phyloP scores from a whole-genome alignment of 92 coral and sea anemone species.

The Siderastrea radians region DNA sequence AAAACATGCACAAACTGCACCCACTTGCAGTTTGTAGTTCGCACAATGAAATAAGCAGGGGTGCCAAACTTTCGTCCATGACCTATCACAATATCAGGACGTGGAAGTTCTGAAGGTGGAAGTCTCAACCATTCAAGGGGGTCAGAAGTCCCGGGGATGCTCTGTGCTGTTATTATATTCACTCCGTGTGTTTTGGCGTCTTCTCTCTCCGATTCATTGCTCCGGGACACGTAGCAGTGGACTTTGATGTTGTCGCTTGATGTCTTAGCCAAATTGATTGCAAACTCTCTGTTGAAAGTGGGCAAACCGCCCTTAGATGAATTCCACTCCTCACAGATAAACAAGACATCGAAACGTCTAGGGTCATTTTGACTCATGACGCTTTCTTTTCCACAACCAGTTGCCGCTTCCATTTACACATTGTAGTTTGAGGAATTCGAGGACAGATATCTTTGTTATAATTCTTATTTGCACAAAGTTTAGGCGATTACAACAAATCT shows the following conservation, averaged over 20 bases:
- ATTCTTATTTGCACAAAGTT: too few relatives aligned
- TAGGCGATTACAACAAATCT: too few relatives aligned
- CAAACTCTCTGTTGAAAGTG: too few relatives aligned
- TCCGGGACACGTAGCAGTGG: not conserved
- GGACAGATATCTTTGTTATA: too few relatives aligned
- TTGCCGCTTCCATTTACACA: too few relatives aligned
- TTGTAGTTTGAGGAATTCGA: too few relatives aligned
- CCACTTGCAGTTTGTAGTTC: not conserved
- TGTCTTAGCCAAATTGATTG: not conserved
- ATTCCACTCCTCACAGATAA: too few relatives aligned
- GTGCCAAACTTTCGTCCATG: constrained; percentile 8
- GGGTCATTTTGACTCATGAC: too few relatives aligned
- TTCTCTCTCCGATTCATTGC: not conserved
- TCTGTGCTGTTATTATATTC: not conserved
- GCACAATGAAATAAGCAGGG: not conserved
- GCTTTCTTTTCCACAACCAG: too few relatives aligned
- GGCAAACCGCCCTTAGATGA: too few relatives aligned
- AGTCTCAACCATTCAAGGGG: not conserved
- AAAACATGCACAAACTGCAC: too few relatives aligned
- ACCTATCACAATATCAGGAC: constrained; percentile 18
- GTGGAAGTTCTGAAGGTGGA: not conserved
- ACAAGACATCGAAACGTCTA: too few relatives aligned
- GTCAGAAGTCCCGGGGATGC: not conserved
- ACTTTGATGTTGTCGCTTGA: not conserved
- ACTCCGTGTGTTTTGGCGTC: not conserved